Base-by-base conservation (phyloP, 2,113 vertebrate genomes). In the Rhinopomastus cyanomelas region DNA sequence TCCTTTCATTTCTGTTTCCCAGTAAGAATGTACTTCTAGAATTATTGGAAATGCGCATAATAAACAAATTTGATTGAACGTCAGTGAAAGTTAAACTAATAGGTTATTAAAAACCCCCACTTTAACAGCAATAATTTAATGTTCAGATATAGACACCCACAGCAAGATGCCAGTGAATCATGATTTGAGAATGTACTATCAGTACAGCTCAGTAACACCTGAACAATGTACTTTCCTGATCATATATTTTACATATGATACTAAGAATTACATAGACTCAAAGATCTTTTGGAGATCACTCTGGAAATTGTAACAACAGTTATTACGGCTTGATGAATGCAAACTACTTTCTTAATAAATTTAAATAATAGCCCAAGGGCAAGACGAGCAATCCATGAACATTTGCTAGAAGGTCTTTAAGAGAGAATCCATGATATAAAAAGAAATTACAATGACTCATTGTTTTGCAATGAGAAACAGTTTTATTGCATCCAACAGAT, bases 231-330 rank as follows among this genome's bases (percentile, higher is more conserved):
- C 0, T 1, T 16, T 51, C 29, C n/a, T 56, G 51, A 79, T 16
- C 11, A 7, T 27, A 16, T 3, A 29, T 27, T 16, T 66, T 34
- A 49, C 25, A 34, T 27, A 49, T 0, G 2, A 39, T 2, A 49
- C 26, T 18, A 74, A 79, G 16, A 69, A 53, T 44, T 44, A 69
- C 1, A 3, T 20, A 55, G 12, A 55, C 46, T 49, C 3, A 13
- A 69, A 32, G 16, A 55, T 23, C 23, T 44, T 34, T 37, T 49
- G 12, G 46, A 60, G 20, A 65, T 34, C 7, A 39, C 80, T 61
- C 52, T 34, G 21, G 48, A 65, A 79, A 75, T 49, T 48, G 18
- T n/a, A 60, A 39, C 32, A 69, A 68, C 27, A 66, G 65, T 51
- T 65, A 42, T 82, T 89, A 27, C 27, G n/a, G 39, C 8, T 19